These are phyloP conservation scores for Mirounga angustirostris DNA, from an alignment of 2,113 vertebrate species.

Conservation along the genomic window DNA sequence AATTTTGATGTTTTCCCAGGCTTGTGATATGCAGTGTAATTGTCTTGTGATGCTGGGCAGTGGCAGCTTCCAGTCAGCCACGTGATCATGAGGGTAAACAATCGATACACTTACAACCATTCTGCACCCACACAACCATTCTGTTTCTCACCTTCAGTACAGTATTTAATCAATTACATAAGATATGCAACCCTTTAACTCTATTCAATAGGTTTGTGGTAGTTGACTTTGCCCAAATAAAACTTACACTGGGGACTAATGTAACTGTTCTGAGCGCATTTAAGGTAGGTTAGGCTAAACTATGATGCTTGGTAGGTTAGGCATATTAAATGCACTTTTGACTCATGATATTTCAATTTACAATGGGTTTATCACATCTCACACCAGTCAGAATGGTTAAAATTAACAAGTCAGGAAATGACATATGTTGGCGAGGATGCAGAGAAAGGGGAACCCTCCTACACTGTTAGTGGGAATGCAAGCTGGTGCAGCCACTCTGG, in stretches of 20 bases:
- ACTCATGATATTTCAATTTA: neutral
- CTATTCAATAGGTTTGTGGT: neutral
- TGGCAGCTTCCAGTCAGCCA: neutral
- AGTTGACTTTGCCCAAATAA: neutral
- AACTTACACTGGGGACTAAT: neutral
- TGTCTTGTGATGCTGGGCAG: neutral
- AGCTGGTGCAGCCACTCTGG: too few relatives aligned
- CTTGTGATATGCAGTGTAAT: too few relatives aligned
- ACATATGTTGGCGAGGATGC: too few relatives aligned
- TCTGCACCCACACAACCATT: neutral
- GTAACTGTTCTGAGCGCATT: neutral
- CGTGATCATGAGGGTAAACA: neutral
- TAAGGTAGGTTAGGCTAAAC: neutral
- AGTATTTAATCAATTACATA: neutral
- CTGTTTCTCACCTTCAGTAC: neutral
- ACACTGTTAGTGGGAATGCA: too few relatives aligned
- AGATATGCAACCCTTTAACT: neutral
- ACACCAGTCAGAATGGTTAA: too few relatives aligned
- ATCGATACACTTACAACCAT: neutral
- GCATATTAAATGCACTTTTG: neutral
- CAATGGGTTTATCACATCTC: neutral
- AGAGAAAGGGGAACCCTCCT: too few relatives aligned
- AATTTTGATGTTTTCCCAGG: neutral
- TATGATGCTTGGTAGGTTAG: neutral
- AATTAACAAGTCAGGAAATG: too few relatives aligned